These are phyloP conservation scores for Halotydeus destructor DNA, from an alignment of 1,140 invertebrate genomes.

Conservation along the genomic window DNA sequence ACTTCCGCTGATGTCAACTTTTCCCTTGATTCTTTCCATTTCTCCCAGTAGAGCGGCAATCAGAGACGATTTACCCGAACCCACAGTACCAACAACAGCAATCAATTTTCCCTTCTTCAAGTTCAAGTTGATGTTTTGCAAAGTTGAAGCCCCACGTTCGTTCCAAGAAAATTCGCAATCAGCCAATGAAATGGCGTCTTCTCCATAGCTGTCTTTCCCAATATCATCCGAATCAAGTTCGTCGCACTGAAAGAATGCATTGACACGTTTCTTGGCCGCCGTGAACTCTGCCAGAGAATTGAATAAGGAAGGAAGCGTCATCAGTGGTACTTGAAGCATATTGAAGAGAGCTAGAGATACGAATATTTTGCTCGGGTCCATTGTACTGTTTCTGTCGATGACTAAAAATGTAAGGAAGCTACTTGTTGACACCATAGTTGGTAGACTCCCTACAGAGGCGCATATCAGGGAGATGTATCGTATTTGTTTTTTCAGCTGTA, in stretches of 20 bases:
- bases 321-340: constrained; percentile 85
- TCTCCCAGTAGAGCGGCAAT: constrained; percentile 30
- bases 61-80: constrained; percentile 29
- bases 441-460: too few species aligned
- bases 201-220: too few species aligned
- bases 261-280: too few species aligned
- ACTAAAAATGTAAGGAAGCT: constrained; percentile 72
- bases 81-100: constrained; percentile 31
- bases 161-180: constrained; percentile 1
- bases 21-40: constrained; percentile 21
- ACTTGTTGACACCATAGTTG: constrained; percentile 72
- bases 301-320: constrained; percentile 94
- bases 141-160: background rate
- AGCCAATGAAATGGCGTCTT: too few species aligned
- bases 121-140: constrained; percentile 15
- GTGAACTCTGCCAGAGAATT: constrained; percentile 56
- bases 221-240: too few species aligned
- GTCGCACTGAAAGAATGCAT: too few species aligned
- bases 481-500: too few species aligned
- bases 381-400: constrained; percentile 44
- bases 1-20: constrained; percentile 17
- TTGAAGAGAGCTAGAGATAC: constrained; percentile 83
- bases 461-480: too few species aligned
- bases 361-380: constrained; percentile 64
- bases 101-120: constrained; percentile 20